phyloP scores from a whole-genome alignment of 2,113 vertebrate genomes.

The Cololabis saira region DNA sequence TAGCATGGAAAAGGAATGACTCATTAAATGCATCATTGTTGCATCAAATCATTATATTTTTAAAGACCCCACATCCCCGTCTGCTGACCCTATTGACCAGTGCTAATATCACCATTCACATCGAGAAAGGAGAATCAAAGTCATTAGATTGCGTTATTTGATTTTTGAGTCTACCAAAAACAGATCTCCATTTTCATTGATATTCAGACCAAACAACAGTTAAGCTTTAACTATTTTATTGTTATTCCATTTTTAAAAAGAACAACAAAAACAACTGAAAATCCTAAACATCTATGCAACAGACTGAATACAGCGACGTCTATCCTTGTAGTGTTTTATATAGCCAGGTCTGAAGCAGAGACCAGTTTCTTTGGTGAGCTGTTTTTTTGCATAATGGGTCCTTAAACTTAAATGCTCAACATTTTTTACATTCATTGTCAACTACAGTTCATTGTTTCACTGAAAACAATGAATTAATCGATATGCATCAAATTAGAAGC shows the following conservation, averaged over 20 bases:
- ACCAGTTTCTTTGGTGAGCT: no score
- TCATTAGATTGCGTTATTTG: slow-evolving; percentile 25
- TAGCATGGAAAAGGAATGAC: slow-evolving; percentile 23
- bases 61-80: slow-evolving; percentile 20
- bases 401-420: neutral
- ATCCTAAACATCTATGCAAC: no score
- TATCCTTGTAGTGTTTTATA: no score
- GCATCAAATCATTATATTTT: slow-evolving; percentile 29
- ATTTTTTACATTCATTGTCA: neutral
- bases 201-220: neutral
- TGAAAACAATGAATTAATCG: no score
- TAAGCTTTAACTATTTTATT: slow-evolving; percentile 6
- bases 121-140: slow-evolving; percentile 19
- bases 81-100: slow-evolving; percentile 26
- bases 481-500: no score
- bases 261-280: no score
- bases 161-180: slow-evolving; percentile 31
- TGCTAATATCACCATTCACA: slow-evolving; percentile 31
- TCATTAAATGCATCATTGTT: slow-evolving; percentile 22
- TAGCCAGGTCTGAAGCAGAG: no score
- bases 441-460: no score
- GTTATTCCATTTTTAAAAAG: no score
- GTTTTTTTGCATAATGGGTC: neutral
- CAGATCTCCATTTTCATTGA: neutral
- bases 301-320: no score